Percentiles rank a stretch among this genome's conserved stretches.
Evolutionary conservation across 2,797 vertebrate genomes (phyloP).

Genomic region (Tarsius wallacei): DNA sequence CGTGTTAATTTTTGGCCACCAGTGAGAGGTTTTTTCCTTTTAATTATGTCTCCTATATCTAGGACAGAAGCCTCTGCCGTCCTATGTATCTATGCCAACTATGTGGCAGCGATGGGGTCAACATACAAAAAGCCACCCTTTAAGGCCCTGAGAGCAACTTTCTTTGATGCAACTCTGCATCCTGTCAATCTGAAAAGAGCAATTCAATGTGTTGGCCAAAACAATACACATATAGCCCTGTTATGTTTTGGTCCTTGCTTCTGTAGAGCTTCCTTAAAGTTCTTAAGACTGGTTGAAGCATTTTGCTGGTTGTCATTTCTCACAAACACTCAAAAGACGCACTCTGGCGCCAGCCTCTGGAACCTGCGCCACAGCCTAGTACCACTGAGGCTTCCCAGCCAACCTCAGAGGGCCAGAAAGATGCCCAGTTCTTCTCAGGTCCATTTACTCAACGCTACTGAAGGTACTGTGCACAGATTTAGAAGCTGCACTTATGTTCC

Average conservation of each 20-base stretch:
- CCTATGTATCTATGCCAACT: neutral
- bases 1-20: neutral
- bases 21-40: neutral
- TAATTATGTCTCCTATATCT: neutral
- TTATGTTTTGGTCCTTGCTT: neutral
- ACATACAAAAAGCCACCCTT: neutral
- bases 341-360: neutral
- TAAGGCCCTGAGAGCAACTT: neutral
- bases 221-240: neutral
- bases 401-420: neutral
- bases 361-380: neutral
- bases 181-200: neutral
- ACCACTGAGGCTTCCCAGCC: neutral
- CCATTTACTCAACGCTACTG: neutral
- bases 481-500: neutral
- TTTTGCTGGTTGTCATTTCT: neutral
- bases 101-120: neutral
- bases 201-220: neutral
- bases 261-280: neutral
- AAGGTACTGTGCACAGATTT: neutral
- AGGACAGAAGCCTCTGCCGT: conserved; percentile 3
- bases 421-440: no score
- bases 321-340: neutral
- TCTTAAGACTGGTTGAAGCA: neutral
- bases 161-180: neutral